These are phyloP conservation scores for Periphyllus acericola DNA, from an alignment of 2,888 invertebrate species.

Conservation along the genomic window DNA sequence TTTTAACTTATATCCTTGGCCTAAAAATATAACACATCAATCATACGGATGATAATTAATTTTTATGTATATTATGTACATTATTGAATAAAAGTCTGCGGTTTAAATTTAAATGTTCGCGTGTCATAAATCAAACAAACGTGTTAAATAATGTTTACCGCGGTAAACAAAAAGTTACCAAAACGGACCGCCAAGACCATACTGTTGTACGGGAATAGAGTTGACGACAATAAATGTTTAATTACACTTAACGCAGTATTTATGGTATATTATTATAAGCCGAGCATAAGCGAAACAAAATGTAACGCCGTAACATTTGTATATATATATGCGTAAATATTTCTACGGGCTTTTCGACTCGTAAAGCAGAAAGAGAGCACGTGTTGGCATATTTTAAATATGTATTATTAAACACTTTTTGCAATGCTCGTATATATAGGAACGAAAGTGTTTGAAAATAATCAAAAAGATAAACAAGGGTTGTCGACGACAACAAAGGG, in stretches of 20 bases:
- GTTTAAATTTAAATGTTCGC: not conserved
- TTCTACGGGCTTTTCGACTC: too few relatives aligned
- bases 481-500: not conserved
- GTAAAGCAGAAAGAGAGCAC: not conserved
- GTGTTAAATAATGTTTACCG: too few relatives aligned
- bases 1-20: not conserved
- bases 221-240: too few relatives aligned
- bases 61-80: constrained; percentile 16
- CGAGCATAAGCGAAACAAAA: too few relatives aligned
- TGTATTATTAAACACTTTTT: not conserved
- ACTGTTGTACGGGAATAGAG: too few relatives aligned
- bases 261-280: too few relatives aligned
- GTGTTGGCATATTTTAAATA: too few relatives aligned
- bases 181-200: too few relatives aligned
- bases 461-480: not conserved
- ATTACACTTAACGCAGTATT: too few relatives aligned
- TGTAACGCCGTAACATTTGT: too few relatives aligned
- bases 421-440: not conserved
- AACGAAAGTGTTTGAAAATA: not conserved
- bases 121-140: not conserved
- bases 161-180: too few relatives aligned
- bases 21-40: constrained; percentile 11
- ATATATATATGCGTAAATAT: too few relatives aligned
- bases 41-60: not conserved
- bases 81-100: not conserved